Percentiles rank a stretch among this genome's conserved stretches.
phyloP scores from a whole-genome alignment of 2,113 vertebrate genomes.

The Eurystomus gularis region DNA sequence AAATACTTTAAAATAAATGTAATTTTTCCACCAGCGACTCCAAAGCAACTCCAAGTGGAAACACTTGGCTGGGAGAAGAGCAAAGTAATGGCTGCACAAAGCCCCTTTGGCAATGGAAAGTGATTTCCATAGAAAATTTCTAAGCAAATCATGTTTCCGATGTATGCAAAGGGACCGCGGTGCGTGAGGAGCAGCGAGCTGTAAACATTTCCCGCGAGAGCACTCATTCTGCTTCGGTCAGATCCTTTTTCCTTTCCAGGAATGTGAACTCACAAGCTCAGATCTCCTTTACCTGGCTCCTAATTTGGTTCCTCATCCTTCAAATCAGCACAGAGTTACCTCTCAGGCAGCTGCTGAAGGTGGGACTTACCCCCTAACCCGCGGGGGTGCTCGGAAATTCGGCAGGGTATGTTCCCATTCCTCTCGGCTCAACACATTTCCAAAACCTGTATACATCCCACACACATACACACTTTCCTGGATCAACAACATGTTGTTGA shows the following conservation, averaged over 20 bases:
- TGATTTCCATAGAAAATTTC: background rate
- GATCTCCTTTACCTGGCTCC: background rate
- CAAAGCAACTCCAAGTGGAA: background rate
- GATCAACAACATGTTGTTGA: background rate
- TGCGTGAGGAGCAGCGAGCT: rapidly evolving
- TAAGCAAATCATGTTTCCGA: background rate
- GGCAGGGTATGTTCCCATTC: rapidly evolving
- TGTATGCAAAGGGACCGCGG: background rate
- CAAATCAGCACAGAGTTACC: background rate
- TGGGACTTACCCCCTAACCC: background rate
- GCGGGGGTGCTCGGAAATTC: background rate
- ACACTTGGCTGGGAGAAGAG: background rate
- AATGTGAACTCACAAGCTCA: background rate
- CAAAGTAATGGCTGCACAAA: background rate
- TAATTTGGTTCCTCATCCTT: background rate
- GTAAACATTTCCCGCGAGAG: background rate
- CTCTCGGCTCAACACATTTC: background rate
- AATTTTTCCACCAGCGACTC: background rate
- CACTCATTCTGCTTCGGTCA: background rate
- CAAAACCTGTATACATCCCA: background rate
- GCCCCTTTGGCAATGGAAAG: background rate
- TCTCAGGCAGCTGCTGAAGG: background rate
- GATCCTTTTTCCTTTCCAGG: background rate
- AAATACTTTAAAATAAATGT: background rate
- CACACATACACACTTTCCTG: rapidly evolving